phyloP scores from a whole-genome alignment of 35 echinoderm and acorn worm species.

The Amphiura filiformis region DNA sequence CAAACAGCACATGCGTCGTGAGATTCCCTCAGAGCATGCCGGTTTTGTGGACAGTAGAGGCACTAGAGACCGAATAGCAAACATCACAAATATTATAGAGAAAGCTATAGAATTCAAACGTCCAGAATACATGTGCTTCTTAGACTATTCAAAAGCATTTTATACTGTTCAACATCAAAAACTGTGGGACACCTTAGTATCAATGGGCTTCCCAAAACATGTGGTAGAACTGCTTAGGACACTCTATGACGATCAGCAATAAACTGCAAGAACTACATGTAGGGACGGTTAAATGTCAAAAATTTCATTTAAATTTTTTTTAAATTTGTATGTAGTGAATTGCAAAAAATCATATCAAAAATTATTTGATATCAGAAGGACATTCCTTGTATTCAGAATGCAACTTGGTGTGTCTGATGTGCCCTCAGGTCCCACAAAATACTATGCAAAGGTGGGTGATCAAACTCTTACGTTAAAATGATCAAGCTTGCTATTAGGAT shows the following conservation, averaged over 20 bases:
- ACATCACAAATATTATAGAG: conserved; percentile 42
- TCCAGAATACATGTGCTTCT: conserved; percentile 38
- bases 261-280: conserved; percentile 7
- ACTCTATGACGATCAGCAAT: conserved; percentile 15
- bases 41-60: conserved; percentile 50
- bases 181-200: conserved; percentile 18
- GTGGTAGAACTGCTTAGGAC: conserved; percentile 18
- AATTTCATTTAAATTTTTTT: no score
- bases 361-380: no score
- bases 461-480: no score
- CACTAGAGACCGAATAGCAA: conserved; percentile 52
- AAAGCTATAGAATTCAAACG: conserved; percentile 37
- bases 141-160: conserved; percentile 59
- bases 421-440: no score
- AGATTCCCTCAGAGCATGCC: conserved; percentile 46
- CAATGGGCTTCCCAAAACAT: conserved; percentile 36
- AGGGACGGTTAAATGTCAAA: no score
- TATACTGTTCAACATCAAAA: conserved; percentile 13
- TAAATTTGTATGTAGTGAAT: no score
- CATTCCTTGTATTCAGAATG: no score
- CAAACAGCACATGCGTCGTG: background rate
- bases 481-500: no score
- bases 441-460: no score
- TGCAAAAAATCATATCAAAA: no score
- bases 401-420: no score